phyloP scores from a whole-genome alignment of 2,113 vertebrate species.

The Forbesichthys papilliferus region DNA sequence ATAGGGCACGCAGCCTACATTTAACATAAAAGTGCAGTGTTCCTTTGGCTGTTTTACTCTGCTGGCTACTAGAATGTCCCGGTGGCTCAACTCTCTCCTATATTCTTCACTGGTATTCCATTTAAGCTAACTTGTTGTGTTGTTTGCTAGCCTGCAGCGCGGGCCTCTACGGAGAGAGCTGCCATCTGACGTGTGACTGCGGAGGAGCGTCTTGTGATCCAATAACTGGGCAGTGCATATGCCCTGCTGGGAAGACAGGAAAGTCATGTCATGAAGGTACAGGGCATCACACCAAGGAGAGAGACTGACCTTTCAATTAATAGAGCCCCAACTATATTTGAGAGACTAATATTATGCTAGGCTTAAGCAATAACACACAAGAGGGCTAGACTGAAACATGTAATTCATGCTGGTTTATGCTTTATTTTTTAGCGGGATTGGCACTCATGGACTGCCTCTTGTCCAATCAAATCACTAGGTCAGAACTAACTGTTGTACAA shows the following conservation, averaged over 20 bases:
- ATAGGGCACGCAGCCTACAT: too few species aligned
- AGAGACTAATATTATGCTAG: slow-evolving; percentile 30
- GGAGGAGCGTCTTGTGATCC: slow-evolving; percentile 58
- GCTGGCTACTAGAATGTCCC: slow-evolving; percentile 47
- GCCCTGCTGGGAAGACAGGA: slow-evolving; percentile 74
- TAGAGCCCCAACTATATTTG: background rate
- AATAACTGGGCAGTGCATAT: slow-evolving; percentile 67
- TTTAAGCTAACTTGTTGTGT: slow-evolving; percentile 2
- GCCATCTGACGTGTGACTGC: slow-evolving; percentile 66
- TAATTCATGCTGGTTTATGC: too few species aligned
- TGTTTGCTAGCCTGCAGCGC: slow-evolving; percentile 59
- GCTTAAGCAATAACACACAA: too few species aligned
- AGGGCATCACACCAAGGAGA: background rate
- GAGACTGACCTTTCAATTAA: background rate
- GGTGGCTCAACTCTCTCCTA: slow-evolving; percentile 16
- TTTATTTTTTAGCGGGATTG: too few species aligned
- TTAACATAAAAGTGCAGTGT: background rate
- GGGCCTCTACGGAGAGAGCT: slow-evolving; percentile 60
- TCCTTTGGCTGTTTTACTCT: slow-evolving; percentile 46
- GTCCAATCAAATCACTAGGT: too few species aligned
- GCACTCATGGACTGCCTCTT: too few species aligned
- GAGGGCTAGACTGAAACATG: too few species aligned
- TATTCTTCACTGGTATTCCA: too few species aligned
- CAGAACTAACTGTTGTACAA: too few species aligned
- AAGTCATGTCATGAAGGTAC: slow-evolving; percentile 59